A percentile compares a stretch with the other conserved stretches of the same genome.
These are phyloP conservation scores for Mythimna ferrago DNA, from an alignment of 2,888 invertebrate genomes.

Conservation along the genomic window DNA sequence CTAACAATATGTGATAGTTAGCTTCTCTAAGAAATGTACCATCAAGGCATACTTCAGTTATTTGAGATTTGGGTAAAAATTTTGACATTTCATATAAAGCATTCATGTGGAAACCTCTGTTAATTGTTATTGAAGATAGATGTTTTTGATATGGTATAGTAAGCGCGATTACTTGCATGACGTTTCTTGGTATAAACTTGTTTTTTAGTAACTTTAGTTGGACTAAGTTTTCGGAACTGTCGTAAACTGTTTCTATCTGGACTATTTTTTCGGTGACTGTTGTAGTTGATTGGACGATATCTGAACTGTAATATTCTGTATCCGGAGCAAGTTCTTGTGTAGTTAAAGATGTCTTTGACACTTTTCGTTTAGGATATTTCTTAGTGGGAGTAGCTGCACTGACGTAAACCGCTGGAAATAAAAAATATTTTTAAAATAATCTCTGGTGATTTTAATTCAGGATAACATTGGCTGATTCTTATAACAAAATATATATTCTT, in stretches of 20 bases:
- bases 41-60: slow-evolving; percentile 79
- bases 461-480: neutral
- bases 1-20: slow-evolving; percentile 73
- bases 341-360: neutral
- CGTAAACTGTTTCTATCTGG: slow-evolving; percentile 67
- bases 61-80: slow-evolving; percentile 67
- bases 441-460: neutral
- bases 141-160: slow-evolving; percentile 69
- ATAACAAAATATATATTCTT: too few species aligned
- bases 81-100: slow-evolving; percentile 74
- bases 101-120: slow-evolving; percentile 66
- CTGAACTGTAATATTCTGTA: neutral
- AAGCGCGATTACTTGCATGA: slow-evolving; percentile 73
- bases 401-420: neutral
- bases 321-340: neutral
- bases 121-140: slow-evolving; percentile 69
- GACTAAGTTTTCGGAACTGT: slow-evolving; percentile 66
- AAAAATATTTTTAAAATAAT: neutral
- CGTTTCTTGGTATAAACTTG: slow-evolving; percentile 65
- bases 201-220: slow-evolving; percentile 74
- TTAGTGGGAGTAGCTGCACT: neutral
- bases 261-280: neutral
- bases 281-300: rapidly evolving
- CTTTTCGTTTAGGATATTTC: neutral
- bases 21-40: slow-evolving; percentile 67